phyloP scores from a whole-genome alignment of 2,797 vertebrate genomes.

The Falco biarmicus region DNA sequence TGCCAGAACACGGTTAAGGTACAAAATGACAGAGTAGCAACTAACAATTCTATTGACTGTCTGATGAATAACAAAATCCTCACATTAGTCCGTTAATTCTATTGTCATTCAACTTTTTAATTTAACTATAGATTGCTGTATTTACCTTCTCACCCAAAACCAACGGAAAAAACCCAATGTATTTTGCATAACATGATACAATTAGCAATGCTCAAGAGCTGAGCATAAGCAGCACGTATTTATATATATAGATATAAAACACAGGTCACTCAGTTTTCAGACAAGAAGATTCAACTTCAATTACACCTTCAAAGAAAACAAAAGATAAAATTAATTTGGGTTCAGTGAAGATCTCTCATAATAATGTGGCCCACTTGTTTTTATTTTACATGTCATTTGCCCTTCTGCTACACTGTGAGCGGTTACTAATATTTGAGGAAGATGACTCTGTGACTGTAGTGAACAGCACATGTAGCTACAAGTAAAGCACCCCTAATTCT shows the following conservation, averaged over 20 bases:
- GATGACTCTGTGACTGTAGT: neutral
- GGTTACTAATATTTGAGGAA: neutral
- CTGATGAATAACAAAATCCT: neutral
- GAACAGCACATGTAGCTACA: neutral
- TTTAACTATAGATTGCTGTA: neutral
- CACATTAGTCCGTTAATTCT: neutral
- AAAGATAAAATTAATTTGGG: neutral
- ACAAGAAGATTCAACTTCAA: neutral
- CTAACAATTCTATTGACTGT: neutral
- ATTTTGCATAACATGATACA: neutral
- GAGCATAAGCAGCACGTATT: neutral
- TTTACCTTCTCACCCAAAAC: neutral
- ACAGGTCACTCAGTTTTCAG: neutral
- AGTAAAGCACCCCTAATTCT: neutral
- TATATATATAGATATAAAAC: neutral
- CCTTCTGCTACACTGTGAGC: neutral
- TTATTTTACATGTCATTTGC: neutral
- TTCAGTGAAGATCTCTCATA: neutral
- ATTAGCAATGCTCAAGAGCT: neutral
- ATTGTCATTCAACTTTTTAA: neutral
- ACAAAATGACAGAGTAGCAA: neutral
- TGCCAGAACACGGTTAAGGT: neutral
- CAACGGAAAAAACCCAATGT: rapidly evolving
- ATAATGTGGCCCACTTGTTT: neutral
- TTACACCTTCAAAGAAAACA: neutral